A percentile compares a stretch with the other conserved stretches of the same genome.
Evolutionary conservation across 2,888 invertebrate species (phyloP).

Genomic region (Watsonalla cultraria): DNA sequence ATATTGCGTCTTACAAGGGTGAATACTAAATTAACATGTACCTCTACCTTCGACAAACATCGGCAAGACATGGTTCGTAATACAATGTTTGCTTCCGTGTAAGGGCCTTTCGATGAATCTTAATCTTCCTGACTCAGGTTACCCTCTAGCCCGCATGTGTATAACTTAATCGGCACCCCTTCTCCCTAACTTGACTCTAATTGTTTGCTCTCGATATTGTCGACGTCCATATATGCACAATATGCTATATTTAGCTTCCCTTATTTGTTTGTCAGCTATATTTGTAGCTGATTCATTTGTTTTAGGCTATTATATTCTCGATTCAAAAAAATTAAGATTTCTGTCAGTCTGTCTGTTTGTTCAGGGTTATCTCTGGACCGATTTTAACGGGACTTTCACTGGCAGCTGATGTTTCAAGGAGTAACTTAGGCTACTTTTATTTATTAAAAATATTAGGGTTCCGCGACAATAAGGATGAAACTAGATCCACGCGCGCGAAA

Average conservation of each 20-base stretch:
- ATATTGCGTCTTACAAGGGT: constrained; percentile 64
- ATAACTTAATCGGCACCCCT: constrained; percentile 75
- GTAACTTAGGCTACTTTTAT: no score
- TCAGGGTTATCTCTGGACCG: no score
- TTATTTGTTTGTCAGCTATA: constrained; percentile 30
- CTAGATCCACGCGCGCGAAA: no score
- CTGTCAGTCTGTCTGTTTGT: no score
- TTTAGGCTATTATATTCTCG: not conserved
- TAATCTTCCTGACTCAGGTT: constrained; percentile 74
- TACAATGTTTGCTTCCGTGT: constrained; percentile 75
- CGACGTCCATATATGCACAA: constrained; percentile 60
- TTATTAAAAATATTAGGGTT: no score
- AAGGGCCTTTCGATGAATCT: constrained; percentile 75
- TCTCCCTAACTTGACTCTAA: constrained; percentile 70
- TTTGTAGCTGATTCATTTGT: constrained; percentile 8
- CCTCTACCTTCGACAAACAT: constrained; percentile 73
- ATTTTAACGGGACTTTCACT: no score
- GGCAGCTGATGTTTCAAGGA: no score
- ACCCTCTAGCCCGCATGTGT: constrained; percentile 74
- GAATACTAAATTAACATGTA: constrained; percentile 75
- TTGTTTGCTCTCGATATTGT: constrained; percentile 77
- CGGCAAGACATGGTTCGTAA: constrained; percentile 67
- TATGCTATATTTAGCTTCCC: constrained; percentile 26
- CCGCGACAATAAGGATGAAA: no score
- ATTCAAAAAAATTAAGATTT: no score